A percentile compares a stretch with the other conserved stretches of the same genome.
phyloP scores from a whole-genome alignment of 1,140 invertebrate species.

The Ephestia elutella region DNA sequence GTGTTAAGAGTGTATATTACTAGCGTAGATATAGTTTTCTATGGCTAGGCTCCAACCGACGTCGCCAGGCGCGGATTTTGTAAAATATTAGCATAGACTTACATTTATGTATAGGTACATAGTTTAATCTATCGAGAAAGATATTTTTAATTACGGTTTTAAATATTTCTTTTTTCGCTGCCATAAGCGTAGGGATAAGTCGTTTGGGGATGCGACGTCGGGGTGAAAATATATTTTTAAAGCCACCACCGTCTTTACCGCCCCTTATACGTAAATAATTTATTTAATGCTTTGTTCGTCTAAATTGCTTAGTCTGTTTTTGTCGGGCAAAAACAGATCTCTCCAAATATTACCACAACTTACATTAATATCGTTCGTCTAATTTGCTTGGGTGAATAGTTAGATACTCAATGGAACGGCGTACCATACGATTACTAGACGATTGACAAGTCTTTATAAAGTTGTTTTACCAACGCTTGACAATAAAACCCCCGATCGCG shows the following conservation, averaged over 20 bases:
- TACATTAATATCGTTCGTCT: not conserved
- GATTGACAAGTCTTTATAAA: not conserved
- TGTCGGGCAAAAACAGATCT: conserved; percentile 13
- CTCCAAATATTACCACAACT: not conserved
- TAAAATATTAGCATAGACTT: conserved; percentile 54
- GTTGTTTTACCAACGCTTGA: conserved; percentile 27
- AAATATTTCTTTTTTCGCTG: conserved; percentile 50
- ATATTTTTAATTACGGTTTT: conserved; percentile 71
- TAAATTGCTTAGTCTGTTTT: conserved; percentile 4
- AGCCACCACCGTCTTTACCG: conserved; percentile 2
- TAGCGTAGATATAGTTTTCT: conserved; percentile 23
- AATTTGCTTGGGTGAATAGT: not conserved
- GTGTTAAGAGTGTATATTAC: conserved; percentile 54
- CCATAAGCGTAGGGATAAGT: conserved; percentile 56
- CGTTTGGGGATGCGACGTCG: conserved; percentile 40
- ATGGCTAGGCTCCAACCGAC: conserved; percentile 1
- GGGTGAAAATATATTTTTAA: conserved; percentile 3
- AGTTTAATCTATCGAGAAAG: conserved; percentile 52
- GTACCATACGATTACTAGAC: not conserved
- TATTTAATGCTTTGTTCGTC: not conserved
- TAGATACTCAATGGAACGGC: not conserved
- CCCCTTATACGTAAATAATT: not conserved
- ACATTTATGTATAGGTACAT: conserved; percentile 45
- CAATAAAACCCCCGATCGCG: conserved; percentile 43
- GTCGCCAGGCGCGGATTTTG: conserved; percentile 24